These are phyloP conservation scores for Pterocles gutturalis DNA, from an alignment of 2,113 vertebrate genomes.

Conservation along the genomic window DNA sequence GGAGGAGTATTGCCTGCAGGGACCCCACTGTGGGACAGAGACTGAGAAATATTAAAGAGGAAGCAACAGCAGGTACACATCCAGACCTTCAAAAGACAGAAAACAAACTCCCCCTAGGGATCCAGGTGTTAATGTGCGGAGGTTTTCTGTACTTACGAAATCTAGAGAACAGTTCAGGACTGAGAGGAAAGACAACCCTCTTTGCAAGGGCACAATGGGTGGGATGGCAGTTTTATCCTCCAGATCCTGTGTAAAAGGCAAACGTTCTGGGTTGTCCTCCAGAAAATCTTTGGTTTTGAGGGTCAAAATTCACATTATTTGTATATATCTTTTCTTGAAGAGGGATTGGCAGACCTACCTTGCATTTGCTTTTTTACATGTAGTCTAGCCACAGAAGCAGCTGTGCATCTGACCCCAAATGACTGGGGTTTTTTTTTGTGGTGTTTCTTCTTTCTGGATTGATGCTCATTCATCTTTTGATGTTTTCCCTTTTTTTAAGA, in stretches of 20 bases:
- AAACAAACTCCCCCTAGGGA: neutral
- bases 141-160: neutral
- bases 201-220: neutral
- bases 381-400: neutral
- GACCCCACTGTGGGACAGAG: fast-evolving
- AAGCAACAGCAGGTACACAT: neutral
- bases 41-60: neutral
- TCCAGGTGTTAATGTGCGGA: neutral
- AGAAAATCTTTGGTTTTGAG: neutral
- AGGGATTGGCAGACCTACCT: neutral
- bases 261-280: neutral
- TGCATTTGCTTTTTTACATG: neutral
- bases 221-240: neutral
- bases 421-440: neutral
- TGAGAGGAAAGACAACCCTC: neutral
- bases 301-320: neutral
- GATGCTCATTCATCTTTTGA: neutral
- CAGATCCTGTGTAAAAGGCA: neutral
- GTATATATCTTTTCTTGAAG: neutral
- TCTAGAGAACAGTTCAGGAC: neutral
- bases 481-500: neutral
- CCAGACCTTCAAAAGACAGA: neutral
- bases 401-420: neutral
- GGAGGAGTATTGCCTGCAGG: fast-evolving
- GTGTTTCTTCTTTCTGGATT: neutral